A percentile compares a stretch with the other conserved stretches of the same genome.
phyloP scores from a whole-genome alignment of 2,888 invertebrate species.

The Ditylenchus weischeri region DNA sequence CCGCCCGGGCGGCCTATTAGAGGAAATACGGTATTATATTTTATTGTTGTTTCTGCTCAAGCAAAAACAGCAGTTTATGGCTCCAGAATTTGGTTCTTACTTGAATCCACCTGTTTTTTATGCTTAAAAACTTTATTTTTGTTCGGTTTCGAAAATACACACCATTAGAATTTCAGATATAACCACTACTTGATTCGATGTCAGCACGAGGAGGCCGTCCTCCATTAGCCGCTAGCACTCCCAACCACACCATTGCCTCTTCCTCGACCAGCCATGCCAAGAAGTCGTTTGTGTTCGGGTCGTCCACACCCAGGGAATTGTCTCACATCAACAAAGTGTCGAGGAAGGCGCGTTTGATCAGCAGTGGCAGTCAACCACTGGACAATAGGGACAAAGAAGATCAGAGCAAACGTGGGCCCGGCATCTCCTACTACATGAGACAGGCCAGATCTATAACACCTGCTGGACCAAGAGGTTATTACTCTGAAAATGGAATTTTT shows the following conservation, averaged over 20 bases:
- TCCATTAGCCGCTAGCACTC: too few species aligned
- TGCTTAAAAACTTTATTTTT: too few species aligned
- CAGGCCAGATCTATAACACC: slow-evolving; percentile 15
- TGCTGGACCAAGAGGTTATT: not conserved
- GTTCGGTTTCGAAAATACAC: too few species aligned
- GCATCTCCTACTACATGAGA: slow-evolving; percentile 30
- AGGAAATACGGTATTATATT: too few species aligned
- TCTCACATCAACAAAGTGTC: slow-evolving; percentile 32
- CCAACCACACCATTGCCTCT: not conserved
- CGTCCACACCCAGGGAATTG: slow-evolving; percentile 51
- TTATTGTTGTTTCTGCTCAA: too few species aligned
- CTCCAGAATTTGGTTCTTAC: too few species aligned
- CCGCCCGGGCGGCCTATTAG: too few species aligned
- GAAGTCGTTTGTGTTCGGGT: slow-evolving; percentile 44
- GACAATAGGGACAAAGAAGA: not conserved
- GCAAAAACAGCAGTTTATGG: too few species aligned
- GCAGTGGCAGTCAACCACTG: slow-evolving; percentile 15
- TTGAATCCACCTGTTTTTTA: too few species aligned
- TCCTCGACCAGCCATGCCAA: slow-evolving; percentile 11
- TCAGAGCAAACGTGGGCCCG: not conserved
- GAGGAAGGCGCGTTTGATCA: slow-evolving; percentile 1
- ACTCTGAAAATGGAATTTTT: not conserved
- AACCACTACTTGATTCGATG: too few species aligned
- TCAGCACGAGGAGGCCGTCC: too few species aligned
- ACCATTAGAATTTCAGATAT: too few species aligned